Conservation (phyloP, 2,888 invertebrate genomes). For the Dynastes tityus region DNA sequence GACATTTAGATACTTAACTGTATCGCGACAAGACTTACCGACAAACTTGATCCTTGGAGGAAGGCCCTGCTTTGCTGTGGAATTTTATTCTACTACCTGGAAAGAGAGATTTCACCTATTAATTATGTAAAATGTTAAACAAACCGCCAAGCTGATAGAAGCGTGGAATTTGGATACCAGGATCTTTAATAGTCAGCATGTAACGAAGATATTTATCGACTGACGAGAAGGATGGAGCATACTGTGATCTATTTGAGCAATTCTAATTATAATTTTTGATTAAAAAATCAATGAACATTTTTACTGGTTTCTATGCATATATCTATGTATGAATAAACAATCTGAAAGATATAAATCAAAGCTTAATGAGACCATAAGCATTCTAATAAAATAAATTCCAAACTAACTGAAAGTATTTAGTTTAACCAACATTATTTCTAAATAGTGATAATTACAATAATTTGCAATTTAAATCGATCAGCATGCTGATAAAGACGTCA, state of each 20-base stretch:
- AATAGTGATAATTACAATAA: constrained; percentile 1
- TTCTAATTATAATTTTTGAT: no score
- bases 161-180: background rate
- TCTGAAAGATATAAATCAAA: background rate
- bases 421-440: background rate
- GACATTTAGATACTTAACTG: constrained; percentile 22
- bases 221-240: no score
- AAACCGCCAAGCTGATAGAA: background rate
- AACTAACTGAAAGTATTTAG: background rate
- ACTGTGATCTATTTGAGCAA: no score
- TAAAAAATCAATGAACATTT: no score
- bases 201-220: background rate
- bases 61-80: constrained; percentile 11
- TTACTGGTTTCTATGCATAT: no score
- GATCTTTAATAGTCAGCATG: background rate
- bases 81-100: constrained; percentile 39
- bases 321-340: no score
- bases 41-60: constrained; percentile 7
- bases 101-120: constrained; percentile 25
- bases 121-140: constrained; percentile 22
- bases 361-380: background rate
- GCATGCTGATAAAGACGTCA: background rate
- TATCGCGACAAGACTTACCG: constrained; percentile 22
- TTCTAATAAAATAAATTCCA: background rate
- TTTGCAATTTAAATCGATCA: constrained; percentile 15